Percentiles rank a stretch among this genome's conserved stretches.
These are phyloP conservation scores for Drosophila percnosoma DNA, from an alignment of 2,888 invertebrate species.

Conservation along the genomic window DNA sequence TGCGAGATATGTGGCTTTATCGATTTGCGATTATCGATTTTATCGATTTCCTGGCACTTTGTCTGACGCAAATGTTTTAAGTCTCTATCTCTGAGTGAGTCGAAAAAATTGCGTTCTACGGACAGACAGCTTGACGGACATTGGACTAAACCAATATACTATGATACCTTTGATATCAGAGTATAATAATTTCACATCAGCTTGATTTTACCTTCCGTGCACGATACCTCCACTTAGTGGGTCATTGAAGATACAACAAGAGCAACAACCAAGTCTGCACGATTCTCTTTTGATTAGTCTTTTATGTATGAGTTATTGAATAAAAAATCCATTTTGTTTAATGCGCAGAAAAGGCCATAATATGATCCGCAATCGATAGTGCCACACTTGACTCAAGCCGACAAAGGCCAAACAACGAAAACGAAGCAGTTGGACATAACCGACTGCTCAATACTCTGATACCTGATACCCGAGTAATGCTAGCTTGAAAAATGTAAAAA, in stretches of 20 bases:
- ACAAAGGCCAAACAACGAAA: slow-evolving; percentile 9
- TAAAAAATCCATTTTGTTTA: slow-evolving; percentile 47
- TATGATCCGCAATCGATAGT: slow-evolving; percentile 33
- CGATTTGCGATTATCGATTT: neutral
- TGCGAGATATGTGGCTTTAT: neutral
- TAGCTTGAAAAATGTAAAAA: neutral
- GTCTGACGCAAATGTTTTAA: neutral
- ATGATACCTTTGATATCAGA: neutral
- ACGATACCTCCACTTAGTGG: slow-evolving; percentile 52
- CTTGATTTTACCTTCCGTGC: slow-evolving; percentile 34
- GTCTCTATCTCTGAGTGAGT: neutral
- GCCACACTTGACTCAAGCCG: slow-evolving; percentile 37
- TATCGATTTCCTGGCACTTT: neutral
- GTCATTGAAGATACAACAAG: slow-evolving; percentile 54
- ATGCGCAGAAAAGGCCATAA: slow-evolving; percentile 52
- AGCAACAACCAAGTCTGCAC: slow-evolving; percentile 32
- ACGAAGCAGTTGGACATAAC: neutral
- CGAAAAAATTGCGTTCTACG: neutral
- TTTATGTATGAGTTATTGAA: slow-evolving; percentile 44
- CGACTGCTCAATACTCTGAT: neutral
- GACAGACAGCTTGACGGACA: neutral
- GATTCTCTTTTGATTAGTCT: slow-evolving; percentile 53
- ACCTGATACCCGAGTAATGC: neutral
- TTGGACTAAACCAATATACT: neutral
- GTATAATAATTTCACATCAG: neutral